Evolutionary conservation across 92 coral and sea anemone species (phyloP).

Genomic region (Parazoanthus atlanticus): DNA sequence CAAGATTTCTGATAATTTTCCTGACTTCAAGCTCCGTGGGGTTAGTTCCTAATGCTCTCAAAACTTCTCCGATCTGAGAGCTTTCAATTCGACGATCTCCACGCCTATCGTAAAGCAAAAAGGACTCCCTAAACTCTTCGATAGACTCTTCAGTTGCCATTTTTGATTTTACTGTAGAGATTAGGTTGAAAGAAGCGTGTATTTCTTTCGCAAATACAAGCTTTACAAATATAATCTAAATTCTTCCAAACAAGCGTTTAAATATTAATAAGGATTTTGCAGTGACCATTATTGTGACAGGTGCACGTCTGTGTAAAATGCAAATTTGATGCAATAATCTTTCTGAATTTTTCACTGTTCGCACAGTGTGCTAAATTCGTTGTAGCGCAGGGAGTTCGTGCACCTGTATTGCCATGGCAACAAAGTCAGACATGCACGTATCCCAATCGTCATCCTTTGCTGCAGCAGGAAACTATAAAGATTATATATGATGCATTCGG

Average conservation of each 20-base stretch:
- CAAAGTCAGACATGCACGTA: not conserved
- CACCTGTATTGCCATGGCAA: not conserved
- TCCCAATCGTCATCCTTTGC: not conserved
- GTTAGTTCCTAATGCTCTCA: constrained; percentile 95
- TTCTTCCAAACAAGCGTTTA: constrained; percentile 30
- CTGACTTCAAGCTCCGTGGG: constrained; percentile 89
- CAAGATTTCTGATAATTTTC: constrained; percentile 77
- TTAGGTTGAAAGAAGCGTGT: not conserved
- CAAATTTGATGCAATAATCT: constrained; percentile 18
- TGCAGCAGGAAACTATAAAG: too few species aligned
- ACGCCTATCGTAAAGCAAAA: constrained; percentile 86
- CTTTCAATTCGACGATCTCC: constrained; percentile 88
- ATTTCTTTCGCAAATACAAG: constrained; percentile 24
- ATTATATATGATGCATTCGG: too few species aligned
- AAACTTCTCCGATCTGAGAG: constrained; percentile 91
- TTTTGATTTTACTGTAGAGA: not conserved
- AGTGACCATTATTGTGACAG: constrained; percentile 11
- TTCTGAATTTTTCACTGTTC: not conserved
- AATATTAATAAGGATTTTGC: constrained; percentile 22
- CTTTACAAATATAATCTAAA: constrained; percentile 18
- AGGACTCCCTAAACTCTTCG: constrained; percentile 76
- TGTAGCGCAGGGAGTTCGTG: not conserved
- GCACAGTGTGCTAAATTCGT: not conserved
- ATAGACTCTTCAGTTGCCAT: constrained; percentile 33
- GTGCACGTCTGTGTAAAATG: constrained; percentile 34